These are phyloP conservation scores for Acanthiza pusilla DNA, from an alignment of 2,797 vertebrate genomes.

Conservation along the genomic window DNA sequence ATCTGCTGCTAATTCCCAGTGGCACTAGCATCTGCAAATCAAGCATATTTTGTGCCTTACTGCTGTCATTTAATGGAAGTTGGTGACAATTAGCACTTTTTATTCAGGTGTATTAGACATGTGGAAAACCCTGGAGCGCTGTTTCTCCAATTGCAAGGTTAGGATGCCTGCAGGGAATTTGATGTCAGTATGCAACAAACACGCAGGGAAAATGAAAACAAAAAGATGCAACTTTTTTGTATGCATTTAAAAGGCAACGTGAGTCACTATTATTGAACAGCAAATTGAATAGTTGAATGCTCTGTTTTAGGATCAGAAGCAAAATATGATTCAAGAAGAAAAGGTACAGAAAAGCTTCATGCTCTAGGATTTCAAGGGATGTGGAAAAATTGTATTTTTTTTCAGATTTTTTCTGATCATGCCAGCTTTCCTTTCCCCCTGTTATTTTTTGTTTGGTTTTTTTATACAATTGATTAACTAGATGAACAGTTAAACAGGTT, in stretches of 20 bases:
- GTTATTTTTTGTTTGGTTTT: background rate
- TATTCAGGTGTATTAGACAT: slow-evolving; percentile 47
- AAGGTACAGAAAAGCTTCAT: background rate
- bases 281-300: background rate
- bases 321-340: background rate
- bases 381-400: background rate
- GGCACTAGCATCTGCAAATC: slow-evolving; percentile 22
- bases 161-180: slow-evolving; percentile 13
- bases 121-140: slow-evolving; percentile 2
- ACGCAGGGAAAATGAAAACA: background rate
- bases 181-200: slow-evolving; percentile 23
- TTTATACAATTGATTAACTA: background rate
- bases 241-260: background rate
- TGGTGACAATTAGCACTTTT: slow-evolving; percentile 52
- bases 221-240: background rate
- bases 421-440: background rate
- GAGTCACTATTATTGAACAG: background rate
- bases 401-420: background rate
- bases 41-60: slow-evolving; percentile 58
- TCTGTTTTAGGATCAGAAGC: background rate
- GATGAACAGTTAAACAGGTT: background rate
- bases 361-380: background rate
- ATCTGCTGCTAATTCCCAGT: slow-evolving; percentile 30
- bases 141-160: slow-evolving; percentile 10
- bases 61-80: slow-evolving; percentile 38